phyloP scores from a whole-genome alignment of 2,888 invertebrate genomes.

The Lithophane ornitopus region DNA sequence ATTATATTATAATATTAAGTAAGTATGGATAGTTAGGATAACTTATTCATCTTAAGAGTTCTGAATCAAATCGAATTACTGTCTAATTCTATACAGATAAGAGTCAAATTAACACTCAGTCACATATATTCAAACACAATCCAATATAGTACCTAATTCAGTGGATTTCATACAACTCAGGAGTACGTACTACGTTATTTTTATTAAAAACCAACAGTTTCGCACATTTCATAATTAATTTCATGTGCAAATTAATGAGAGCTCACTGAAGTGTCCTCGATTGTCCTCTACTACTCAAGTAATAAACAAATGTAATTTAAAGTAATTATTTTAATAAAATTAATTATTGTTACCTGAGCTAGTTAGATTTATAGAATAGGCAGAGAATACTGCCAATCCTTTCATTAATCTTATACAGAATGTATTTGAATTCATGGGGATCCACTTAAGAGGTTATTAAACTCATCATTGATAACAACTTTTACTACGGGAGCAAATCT shows the following conservation, averaged over 20 bases:
- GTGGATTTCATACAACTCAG: not conserved
- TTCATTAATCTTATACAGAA: too few relatives aligned
- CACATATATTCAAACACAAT: not conserved
- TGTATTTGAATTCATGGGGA: too few relatives aligned
- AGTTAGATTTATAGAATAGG: too few relatives aligned
- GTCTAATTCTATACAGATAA: not conserved
- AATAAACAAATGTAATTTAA: slow-evolving; percentile 1
- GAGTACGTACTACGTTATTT: not conserved
- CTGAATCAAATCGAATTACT: not conserved
- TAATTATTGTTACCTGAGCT: too few relatives aligned
- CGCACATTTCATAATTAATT: not conserved
- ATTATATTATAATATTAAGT: too few relatives aligned
- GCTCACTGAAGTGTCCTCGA: slow-evolving; percentile 7
- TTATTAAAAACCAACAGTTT: not conserved
- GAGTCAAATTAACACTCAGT: not conserved
- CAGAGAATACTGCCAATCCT: too few relatives aligned
- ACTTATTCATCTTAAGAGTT: too few relatives aligned
- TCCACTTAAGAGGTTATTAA: too few relatives aligned
- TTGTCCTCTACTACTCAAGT: slow-evolving; percentile 1
- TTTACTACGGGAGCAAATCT: too few relatives aligned
- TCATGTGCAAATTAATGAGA: not conserved
- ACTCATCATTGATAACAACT: too few relatives aligned
- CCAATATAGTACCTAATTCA: not conserved
- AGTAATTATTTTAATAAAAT: slow-evolving; percentile 1
- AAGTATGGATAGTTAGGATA: too few relatives aligned